Evolutionary conservation across 92 coral and sea anemone species (phyloP).

Genomic region (Heteractis magnifica): DNA sequence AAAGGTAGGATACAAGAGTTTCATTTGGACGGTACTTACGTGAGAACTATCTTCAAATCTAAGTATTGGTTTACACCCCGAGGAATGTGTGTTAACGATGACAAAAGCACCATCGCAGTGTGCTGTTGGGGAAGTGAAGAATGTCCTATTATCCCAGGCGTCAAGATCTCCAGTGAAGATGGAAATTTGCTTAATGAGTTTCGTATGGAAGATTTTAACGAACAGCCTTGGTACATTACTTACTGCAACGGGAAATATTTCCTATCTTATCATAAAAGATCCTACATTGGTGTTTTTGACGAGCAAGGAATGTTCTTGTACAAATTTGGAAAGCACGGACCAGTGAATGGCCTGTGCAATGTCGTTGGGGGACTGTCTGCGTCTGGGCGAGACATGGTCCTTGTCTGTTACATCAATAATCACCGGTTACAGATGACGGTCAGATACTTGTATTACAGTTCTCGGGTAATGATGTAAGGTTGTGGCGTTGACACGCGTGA

Average conservation of each 20-base stretch:
- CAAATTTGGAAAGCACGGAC: not conserved
- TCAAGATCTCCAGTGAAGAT: not conserved
- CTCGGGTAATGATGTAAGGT: too few species aligned
- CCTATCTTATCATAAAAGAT: not conserved
- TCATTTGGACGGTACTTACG: not conserved
- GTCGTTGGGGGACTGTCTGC: not conserved
- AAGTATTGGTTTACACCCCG: not conserved
- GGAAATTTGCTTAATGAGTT: not conserved
- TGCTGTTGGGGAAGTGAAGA: not conserved
- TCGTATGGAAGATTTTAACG: not conserved
- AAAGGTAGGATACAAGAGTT: not conserved
- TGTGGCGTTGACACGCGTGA: too few species aligned
- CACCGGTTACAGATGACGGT: not conserved
- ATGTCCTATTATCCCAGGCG: not conserved
- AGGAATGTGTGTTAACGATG: not conserved
- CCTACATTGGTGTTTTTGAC: not conserved
- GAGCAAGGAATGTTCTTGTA: not conserved
- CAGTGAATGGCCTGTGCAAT: not conserved
- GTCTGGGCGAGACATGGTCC: not conserved
- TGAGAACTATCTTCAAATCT: not conserved
- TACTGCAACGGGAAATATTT: not conserved
- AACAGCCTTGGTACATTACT: not conserved
- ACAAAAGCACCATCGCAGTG: not conserved
- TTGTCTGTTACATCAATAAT: constrained; percentile 1
- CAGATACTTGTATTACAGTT: not conserved